These are phyloP conservation scores for Saguinus midas DNA, from an alignment of 2,113 vertebrate genomes.

Conservation along the genomic window DNA sequence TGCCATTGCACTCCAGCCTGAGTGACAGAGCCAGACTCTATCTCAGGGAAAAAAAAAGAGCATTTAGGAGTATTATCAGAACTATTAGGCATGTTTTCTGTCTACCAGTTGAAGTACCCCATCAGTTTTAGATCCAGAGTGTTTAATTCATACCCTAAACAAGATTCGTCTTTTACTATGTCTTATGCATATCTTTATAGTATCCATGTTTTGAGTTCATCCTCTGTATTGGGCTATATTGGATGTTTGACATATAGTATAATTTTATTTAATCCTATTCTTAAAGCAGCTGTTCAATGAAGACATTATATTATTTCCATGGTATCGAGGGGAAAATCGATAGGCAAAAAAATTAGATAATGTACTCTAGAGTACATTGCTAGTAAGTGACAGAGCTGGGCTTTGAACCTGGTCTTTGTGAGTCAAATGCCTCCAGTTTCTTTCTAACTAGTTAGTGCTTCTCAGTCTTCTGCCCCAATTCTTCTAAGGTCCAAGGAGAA, in stretches of 20 bases:
- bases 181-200: not conserved
- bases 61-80: slow-evolving; percentile 6
- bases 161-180: not conserved
- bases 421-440: not conserved
- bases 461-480: not conserved
- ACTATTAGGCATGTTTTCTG: not conserved
- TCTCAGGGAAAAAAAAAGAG: not conserved
- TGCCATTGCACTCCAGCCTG: too few relatives aligned
- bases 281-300: not conserved
- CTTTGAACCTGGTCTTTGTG: not conserved
- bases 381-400: not conserved
- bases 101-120: not conserved
- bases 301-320: not conserved
- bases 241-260: not conserved
- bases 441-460: not conserved
- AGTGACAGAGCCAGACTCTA: too few relatives aligned
- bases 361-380: not conserved
- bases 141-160: not conserved
- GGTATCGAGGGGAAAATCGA: not conserved
- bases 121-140: slow-evolving; percentile 11
- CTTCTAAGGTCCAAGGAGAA: not conserved
- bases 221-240: not conserved
- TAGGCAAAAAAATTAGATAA: not conserved
- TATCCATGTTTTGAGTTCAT: not conserved
- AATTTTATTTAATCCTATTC: not conserved